A percentile compares a stretch with the other conserved stretches of the same genome.
These are phyloP conservation scores for Metaphire vulgaris DNA, from an alignment of 1,140 invertebrate species.

Conservation along the genomic window DNA sequence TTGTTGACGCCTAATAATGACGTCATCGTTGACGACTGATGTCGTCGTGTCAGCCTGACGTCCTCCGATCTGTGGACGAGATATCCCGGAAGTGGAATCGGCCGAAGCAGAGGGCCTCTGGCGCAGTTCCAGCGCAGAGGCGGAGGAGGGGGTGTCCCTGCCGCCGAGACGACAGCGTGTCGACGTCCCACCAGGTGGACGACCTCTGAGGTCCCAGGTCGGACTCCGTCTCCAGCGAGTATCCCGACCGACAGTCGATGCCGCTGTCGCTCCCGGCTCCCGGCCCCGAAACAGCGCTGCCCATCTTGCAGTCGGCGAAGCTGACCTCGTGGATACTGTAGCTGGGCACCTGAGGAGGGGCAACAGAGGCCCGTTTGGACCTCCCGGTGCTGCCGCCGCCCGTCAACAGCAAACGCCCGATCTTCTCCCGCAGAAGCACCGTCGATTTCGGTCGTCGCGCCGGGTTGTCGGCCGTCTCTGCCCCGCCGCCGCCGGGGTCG, in stretches of 20 bases:
- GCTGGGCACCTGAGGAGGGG: not conserved
- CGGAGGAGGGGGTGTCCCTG: not conserved
- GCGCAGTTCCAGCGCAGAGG: not conserved
- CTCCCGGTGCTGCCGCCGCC: not conserved
- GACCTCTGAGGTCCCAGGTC: not conserved
- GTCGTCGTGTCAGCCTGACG: not conserved
- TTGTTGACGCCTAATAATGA: not conserved
- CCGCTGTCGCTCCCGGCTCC: not conserved
- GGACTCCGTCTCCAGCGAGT: not conserved
- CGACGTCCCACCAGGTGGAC: conserved; percentile 9
- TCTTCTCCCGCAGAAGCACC: not conserved
- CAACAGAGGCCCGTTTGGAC: not conserved
- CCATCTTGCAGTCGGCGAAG: conserved; percentile 17
- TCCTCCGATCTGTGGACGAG: not conserved
- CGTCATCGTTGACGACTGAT: not conserved
- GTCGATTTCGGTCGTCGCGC: not conserved
- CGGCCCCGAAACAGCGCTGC: not conserved
- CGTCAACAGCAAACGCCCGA: not conserved
- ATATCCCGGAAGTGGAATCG: not conserved
- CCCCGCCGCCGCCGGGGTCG: not conserved
- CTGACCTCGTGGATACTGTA: conserved; percentile 4
- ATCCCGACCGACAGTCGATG: not conserved
- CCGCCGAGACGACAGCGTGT: not conserved
- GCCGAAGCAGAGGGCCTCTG: not conserved
- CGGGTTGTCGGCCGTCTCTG: not conserved